Evolutionary conservation across 2,888 invertebrate species (phyloP).

Genomic region (Allolobophora icterica): DNA sequence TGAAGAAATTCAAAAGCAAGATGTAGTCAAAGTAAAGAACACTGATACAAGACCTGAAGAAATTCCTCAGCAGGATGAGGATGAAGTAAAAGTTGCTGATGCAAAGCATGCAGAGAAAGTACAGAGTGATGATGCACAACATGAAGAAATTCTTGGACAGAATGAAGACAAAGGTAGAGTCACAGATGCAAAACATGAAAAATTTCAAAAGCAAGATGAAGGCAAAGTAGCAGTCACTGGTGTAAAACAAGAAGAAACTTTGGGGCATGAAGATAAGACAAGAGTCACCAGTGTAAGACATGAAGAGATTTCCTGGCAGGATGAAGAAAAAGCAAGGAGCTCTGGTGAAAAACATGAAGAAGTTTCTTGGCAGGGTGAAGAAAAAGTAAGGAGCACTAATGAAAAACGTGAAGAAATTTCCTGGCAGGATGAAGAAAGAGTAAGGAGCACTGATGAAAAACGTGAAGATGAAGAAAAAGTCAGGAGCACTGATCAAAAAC

Average conservation of each 20-base stretch:
- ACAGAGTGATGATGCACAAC: neutral
- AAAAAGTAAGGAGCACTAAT: too few species aligned
- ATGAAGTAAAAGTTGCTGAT: neutral
- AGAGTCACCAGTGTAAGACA: neutral
- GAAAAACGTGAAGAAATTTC: too few species aligned
- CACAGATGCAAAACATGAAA: neutral
- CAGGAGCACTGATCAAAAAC: too few species aligned
- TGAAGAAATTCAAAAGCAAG: neutral
- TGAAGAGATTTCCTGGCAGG: neutral
- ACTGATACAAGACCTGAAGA: neutral
- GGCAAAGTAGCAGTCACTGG: too few species aligned
- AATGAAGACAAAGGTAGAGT: neutral
- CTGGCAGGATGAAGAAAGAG: too few species aligned
- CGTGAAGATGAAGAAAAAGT: too few species aligned
- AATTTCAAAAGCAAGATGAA: too few species aligned
- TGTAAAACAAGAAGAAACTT: neutral
- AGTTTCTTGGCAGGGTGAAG: neutral
- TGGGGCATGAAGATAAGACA: neutral
- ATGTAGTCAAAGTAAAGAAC: neutral
- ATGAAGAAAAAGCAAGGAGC: neutral
- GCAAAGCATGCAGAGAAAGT: neutral
- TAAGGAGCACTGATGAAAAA: too few species aligned
- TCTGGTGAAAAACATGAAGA: neutral
- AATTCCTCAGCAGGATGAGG: neutral
- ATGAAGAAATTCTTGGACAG: neutral